phyloP scores from a whole-genome alignment of 2,888 invertebrate species.

The Cremastinae sp. region DNA sequence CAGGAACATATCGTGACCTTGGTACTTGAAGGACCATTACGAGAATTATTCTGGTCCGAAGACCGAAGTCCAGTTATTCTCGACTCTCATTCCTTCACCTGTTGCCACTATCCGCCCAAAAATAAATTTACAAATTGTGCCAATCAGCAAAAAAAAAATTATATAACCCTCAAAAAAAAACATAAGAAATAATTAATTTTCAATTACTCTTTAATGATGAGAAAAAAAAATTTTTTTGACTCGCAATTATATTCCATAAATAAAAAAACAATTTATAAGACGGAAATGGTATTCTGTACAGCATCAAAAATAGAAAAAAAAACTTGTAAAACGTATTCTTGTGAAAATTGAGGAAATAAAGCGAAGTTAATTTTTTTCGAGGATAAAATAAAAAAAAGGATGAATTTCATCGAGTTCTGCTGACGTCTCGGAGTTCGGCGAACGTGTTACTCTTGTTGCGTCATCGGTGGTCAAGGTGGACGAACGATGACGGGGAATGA shows the following conservation, averaged over 20 bases:
- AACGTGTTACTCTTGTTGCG: slow-evolving; percentile 42
- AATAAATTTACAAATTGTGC: no score
- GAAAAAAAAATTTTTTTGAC: neutral
- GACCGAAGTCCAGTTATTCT: slow-evolving; percentile 39
- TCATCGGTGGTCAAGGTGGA: slow-evolving; percentile 42
- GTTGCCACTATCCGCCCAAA: neutral
- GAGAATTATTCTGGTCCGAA: slow-evolving; percentile 12
- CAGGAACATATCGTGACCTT: slow-evolving; percentile 40
- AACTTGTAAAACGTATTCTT: no score
- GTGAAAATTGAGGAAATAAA: no score
- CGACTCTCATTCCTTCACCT: slow-evolving; percentile 11
- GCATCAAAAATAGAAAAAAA: no score
- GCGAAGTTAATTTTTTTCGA: no score
- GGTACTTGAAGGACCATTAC: slow-evolving; percentile 27
- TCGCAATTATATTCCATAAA: no score
- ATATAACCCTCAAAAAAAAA: no score
- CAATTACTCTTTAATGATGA: neutral
- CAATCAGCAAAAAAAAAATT: no score
- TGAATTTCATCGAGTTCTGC: neutral
- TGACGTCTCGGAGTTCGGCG: slow-evolving; percentile 39
- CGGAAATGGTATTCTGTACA: no score
- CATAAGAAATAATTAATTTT: no score
- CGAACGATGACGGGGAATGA: neutral
- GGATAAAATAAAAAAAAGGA: neutral
- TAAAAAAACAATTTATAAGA: no score